Percentiles rank a stretch among this genome's conserved stretches.
Evolutionary conservation across 2,888 invertebrate genomes (phyloP).

Genomic region (Leucozona laternaria): DNA sequence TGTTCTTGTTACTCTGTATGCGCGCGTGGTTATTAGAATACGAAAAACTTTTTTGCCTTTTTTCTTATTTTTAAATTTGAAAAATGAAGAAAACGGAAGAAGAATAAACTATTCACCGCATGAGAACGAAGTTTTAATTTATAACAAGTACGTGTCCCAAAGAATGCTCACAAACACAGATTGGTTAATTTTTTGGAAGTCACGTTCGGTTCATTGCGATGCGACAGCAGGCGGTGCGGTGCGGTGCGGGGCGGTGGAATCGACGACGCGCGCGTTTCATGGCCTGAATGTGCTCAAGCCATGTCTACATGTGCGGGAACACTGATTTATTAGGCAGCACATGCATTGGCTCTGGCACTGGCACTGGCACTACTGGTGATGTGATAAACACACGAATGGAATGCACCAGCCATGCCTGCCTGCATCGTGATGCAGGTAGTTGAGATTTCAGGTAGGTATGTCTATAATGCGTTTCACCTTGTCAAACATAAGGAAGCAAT

Average conservation of each 20-base stretch:
- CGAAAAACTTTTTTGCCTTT: not conserved
- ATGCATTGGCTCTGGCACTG: too few species aligned
- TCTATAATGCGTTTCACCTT: slow-evolving; percentile 67
- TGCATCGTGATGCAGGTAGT: slow-evolving; percentile 40
- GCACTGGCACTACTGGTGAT: not conserved
- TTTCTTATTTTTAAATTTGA: slow-evolving; percentile 5
- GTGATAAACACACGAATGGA: slow-evolving; percentile 31
- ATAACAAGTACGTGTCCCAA: slow-evolving; percentile 73
- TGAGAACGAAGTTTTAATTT: slow-evolving; percentile 68
- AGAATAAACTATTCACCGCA: slow-evolving; percentile 56
- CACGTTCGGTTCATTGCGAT: slow-evolving; percentile 54
- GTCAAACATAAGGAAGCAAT: slow-evolving; percentile 59
- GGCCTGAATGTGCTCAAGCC: slow-evolving; percentile 21
- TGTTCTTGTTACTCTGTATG: slow-evolving; percentile 53
- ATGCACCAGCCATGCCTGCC: slow-evolving; percentile 18
- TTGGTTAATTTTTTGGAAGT: slow-evolving; percentile 74
- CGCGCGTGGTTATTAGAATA: slow-evolving; percentile 60
- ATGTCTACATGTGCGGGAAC: not conserved
- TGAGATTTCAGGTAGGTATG: slow-evolving; percentile 43
- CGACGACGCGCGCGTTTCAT: slow-evolving; percentile 12
- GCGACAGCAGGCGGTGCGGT: slow-evolving; percentile 13
- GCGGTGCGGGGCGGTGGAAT: not conserved
- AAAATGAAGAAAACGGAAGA: slow-evolving; percentile 50
- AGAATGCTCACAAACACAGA: slow-evolving; percentile 55
- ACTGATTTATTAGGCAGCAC: slow-evolving; percentile 65